These are phyloP conservation scores for Dryobota labecula DNA, from an alignment of 2,888 invertebrate genomes.

Conservation along the genomic window DNA sequence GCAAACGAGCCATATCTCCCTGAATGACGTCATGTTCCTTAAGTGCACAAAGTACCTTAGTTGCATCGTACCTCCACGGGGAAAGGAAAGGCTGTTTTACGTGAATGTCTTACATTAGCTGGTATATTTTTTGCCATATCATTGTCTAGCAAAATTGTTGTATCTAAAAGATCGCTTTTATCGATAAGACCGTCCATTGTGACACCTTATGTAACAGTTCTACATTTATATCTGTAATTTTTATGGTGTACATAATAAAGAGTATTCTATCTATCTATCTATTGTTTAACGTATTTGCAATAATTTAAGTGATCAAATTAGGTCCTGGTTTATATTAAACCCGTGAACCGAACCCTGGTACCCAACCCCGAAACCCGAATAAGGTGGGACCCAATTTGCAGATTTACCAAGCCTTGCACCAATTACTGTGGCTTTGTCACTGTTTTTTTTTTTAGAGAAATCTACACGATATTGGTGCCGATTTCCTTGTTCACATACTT, in stretches of 20 bases:
- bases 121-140: too few species aligned
- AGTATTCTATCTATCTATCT: too few species aligned
- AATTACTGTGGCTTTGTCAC: background rate
- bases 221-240: too few species aligned
- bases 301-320: too few species aligned
- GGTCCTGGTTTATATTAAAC: background rate
- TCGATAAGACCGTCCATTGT: too few species aligned
- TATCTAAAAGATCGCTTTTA: too few species aligned
- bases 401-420: background rate
- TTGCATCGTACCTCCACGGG: constrained; percentile 4
- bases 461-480: too few species aligned
- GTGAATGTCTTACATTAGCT: background rate
- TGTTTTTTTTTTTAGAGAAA: background rate
- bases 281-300: too few species aligned
- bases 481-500: too few species aligned
- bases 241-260: too few species aligned
- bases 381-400: background rate
- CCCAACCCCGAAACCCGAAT: background rate
- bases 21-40: constrained; percentile 20
- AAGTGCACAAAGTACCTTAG: constrained; percentile 33
- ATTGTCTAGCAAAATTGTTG: too few species aligned
- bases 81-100: background rate
- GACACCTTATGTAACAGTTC: too few species aligned
- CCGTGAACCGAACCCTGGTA: background rate
- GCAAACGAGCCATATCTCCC: constrained; percentile 15